Base-by-base conservation (phyloP, 64 coral and sea anemone genomes). In the Montipora cactus region DNA sequence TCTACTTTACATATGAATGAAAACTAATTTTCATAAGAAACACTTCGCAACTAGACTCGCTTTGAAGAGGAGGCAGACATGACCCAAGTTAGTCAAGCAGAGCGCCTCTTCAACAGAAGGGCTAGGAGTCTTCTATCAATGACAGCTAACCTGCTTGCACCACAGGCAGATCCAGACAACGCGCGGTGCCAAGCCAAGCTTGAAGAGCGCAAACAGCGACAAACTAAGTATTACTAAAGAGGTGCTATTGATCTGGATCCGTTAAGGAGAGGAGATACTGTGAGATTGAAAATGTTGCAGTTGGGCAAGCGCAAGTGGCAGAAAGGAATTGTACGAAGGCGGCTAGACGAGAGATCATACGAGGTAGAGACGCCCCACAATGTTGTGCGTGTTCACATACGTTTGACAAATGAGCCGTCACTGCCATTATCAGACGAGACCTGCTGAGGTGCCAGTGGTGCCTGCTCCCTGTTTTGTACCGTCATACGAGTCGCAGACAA, bases 321-420 rank as follows among this genome's bases (percentile, higher is more conserved):
- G 74, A 7, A 87, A 79, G 59, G 80, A 81, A 20, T 78, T 86
- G n/a, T 85, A 70, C 14, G 44, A 92, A 79, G 88, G 64, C 51
- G 92, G 83, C 47, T 88, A 9, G 12, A 95, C 49, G 57, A 81
- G 53, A 57, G 53, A 57, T 57, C 53, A 11, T 57, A 57, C 11
- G 53, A 57, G 53, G 53, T 57, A 6, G 53, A 57, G 53, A 57
- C 11, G 53, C 53, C 53, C 11, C 53, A 57, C 53, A 6, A 57
- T 57, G 53, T 57, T 0, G 53, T 57, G 6, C 53, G 53, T 57
- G 53, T 57, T 57, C 53, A 57, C 53, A 6, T 57, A 11, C 53
- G 53, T 8, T 8, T 8, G 53, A 57, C 53, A 57, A 57, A 57
- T 57, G 53, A 57, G 53, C 53, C 11, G 53, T 11, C 53, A 57